Evolutionary conservation across 2,888 invertebrate genomes (phyloP).

Genomic region (Exephanes ischioxanthus): DNA sequence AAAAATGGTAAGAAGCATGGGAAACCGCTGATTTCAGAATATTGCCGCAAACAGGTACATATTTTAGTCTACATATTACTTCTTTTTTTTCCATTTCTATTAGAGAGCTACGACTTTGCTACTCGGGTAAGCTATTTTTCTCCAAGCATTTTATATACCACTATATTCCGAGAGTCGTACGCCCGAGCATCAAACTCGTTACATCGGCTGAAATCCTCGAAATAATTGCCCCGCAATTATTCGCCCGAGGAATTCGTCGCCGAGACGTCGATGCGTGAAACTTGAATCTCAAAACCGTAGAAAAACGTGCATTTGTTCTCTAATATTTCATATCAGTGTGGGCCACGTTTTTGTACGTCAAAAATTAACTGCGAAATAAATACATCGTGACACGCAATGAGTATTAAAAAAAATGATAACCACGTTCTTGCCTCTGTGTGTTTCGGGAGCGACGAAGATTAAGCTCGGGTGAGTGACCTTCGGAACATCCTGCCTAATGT

Average conservation of each 20-base stretch:
- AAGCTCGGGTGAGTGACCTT: constrained; percentile 25
- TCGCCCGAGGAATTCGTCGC: neutral
- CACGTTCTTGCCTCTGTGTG: neutral
- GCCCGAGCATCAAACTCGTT: neutral
- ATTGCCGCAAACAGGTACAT: constrained; percentile 68
- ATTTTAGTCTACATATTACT: constrained; percentile 61
- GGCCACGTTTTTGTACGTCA: neutral
- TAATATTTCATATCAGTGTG: constrained; percentile 26
- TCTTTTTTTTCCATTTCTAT: constrained; percentile 26
- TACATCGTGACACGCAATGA: neutral
- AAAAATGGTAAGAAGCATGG: constrained; percentile 26
- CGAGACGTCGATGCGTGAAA: neutral
- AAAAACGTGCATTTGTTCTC: neutral
- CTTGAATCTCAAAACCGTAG: neutral
- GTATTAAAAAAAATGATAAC: neutral
- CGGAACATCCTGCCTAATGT: constrained; percentile 56
- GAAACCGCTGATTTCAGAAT: constrained; percentile 59
- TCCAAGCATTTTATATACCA: constrained; percentile 59
- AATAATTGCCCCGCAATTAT: neutral
- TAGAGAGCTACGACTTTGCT: constrained; percentile 62
- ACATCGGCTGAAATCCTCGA: neutral
- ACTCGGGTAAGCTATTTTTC: constrained; percentile 63
- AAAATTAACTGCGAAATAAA: neutral
- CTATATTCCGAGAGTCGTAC: constrained; percentile 57
- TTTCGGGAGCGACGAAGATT: neutral